Base-by-base conservation (phyloP, 1,140 invertebrate species). In the Phortica variegata region DNA sequence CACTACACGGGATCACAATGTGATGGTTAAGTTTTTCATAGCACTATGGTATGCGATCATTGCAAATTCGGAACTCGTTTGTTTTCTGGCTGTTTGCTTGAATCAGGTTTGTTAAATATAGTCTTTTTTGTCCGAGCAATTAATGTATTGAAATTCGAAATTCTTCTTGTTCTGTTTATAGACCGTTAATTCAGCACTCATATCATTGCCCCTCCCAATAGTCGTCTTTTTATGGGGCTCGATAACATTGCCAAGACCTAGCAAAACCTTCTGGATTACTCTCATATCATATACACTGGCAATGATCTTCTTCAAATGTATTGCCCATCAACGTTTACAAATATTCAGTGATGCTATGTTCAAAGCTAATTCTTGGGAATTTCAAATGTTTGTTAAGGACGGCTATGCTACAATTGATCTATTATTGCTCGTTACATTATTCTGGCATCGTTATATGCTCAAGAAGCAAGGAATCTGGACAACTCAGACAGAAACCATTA, bases 181-280 rank as follows among this genome's bases (percentile, higher is more conserved):
- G n/a, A n/a, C 89, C 10, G 93, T 93, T 0, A 95, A 66, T 19
- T 66, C 62, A 2, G 59, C 90, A 9, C 82, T 98, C 29, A 77
- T 97, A 0, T 95, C 95, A 0, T 81, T 97, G 6, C 92, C 95
- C 1, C 78, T 98, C 47, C 94, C 96, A 0, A 77, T 98, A 12
- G 90, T 96, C 87, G 91, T 97, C 3, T 95, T 98, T 70, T 80
- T 97, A 4, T 99, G 97, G 96, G 97, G 95, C 3, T 93, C 94
- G 16, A 77, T 99, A 1, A 94, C 91, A 2, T 90, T 97, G 51
- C 96, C 96, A 1, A 78, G 96, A 49, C 96, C 97, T 0, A 89
- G 92, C 2, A 98, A 98, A 79, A 92, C 87, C 0, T 98, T 98
- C 75, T 98, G 96, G 96, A 87, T 98, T 42, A 91, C 92, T 1